Base-by-base conservation (phyloP, 2,113 vertebrate genomes). In the Mohoua ochrocephala region DNA sequence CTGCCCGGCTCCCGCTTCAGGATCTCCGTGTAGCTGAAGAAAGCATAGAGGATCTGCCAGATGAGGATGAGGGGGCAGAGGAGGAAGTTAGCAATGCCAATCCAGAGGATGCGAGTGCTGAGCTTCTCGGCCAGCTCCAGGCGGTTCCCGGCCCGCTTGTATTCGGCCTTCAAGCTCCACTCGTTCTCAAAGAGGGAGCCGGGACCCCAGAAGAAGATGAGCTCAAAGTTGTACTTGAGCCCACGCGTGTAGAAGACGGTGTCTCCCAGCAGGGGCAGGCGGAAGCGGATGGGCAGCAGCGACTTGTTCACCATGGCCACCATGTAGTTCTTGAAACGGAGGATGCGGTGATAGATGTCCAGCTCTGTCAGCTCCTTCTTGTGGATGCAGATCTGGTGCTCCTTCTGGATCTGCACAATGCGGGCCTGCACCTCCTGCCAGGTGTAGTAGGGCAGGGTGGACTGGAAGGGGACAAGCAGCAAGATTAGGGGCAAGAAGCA, bases 291-390 rank as follows among this genome's bases (percentile, higher is more conserved):
- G 18, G 99, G 99, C 84, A 99, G 98, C 59, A 99, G 98, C 1
- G 99, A 99, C 95, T 99, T 99, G 96, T 99, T 99, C 74, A 99
- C 98, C 99, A 99, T 99, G 9, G 99, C 99, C 78, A 99, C 99
- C 99, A 99, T 99, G 97, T 99, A 99, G 98, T 99, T 99, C 95
- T 99, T 99, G 97, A 99, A 99, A 74, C 99, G 99, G 79, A 99
- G 98, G 93, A 99, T 99, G 91, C 99, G 98, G 94, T 99, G 99
- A 96, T 99, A 99, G 95, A 99, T 99, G 91, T 99, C 99, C 41
- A 99, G 97, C 96, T 99, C 99, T 0, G 99, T 98, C 86, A 99
- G 98, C 91, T 99, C 99, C 49, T 99, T 99, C 97, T 99, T 99
- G 94, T 99, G 99, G 95, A 99, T 99, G 94, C 99, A 99, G 95